These are phyloP conservation scores for Ictidomys tridecemlineatus DNA, from an alignment of 2,113 vertebrate species.

Conservation along the genomic window DNA sequence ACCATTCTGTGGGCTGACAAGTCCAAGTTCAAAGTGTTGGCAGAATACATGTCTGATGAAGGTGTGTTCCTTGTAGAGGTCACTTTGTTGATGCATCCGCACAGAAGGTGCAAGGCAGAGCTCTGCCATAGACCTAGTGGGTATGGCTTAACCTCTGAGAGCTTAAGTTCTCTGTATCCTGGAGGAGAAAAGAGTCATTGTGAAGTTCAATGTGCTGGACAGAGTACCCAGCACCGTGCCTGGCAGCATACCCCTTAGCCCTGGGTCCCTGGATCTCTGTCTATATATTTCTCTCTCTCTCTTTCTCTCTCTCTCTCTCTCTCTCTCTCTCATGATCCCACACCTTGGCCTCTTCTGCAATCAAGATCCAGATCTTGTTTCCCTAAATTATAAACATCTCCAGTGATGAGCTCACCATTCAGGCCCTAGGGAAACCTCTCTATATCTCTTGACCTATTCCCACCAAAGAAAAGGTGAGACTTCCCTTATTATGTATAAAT, in stretches of 20 bases:
- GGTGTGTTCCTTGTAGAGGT: background rate
- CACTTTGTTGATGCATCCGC: accelerated
- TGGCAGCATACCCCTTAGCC: background rate
- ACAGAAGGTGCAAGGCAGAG: accelerated
- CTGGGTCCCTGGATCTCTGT: background rate
- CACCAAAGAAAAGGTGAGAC: background rate
- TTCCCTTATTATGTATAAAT: too few species aligned
- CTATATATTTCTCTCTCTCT: too few species aligned
- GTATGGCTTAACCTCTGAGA: background rate
- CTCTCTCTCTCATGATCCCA: background rate
- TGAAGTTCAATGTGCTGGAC: too few species aligned
- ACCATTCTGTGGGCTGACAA: background rate
- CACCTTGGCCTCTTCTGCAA: background rate
- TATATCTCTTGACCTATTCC: background rate
- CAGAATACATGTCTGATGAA: background rate
- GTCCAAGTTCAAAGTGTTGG: background rate
- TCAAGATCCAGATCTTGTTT: background rate
- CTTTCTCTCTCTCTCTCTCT: background rate
- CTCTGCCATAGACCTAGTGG: background rate
- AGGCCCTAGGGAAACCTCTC: background rate
- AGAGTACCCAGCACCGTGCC: background rate
- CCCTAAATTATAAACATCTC: background rate
- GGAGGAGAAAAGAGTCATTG: background rate
- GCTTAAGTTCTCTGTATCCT: background rate
- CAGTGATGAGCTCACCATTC: background rate